phyloP scores from a whole-genome alignment of 1,140 invertebrate species.

The Phthorimaea operculella region DNA sequence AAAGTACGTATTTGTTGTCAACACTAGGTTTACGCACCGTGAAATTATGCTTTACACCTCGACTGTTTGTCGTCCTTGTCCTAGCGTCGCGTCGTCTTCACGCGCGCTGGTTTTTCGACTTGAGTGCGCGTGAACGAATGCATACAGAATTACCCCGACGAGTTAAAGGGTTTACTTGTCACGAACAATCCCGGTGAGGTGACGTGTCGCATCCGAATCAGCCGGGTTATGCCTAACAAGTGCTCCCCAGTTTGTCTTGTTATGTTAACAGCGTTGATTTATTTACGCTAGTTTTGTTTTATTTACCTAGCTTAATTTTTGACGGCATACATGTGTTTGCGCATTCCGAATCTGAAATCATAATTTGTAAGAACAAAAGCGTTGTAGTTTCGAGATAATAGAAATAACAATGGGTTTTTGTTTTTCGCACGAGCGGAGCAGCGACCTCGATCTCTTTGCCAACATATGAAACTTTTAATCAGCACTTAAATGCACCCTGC shows the following conservation, averaged over 20 bases:
- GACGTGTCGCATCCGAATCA: conserved; percentile 13
- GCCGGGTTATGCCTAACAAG: conserved; percentile 26
- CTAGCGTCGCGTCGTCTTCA: conserved; percentile 26
- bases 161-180: conserved; percentile 18
- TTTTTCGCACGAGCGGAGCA: conserved; percentile 12
- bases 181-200: conserved; percentile 10
- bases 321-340: background rate
- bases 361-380: background rate
- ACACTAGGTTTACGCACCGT: conserved; percentile 24
- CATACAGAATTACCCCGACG: conserved; percentile 23
- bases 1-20: conserved; percentile 17
- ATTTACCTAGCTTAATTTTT: conserved; percentile 9
- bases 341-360: background rate
- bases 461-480: conserved; percentile 54
- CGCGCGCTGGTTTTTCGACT: conserved; percentile 40
- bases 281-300: conserved; percentile 23
- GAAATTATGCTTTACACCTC: conserved; percentile 39
- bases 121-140: conserved; percentile 33
- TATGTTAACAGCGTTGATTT: conserved; percentile 30
- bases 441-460: conserved; percentile 28
- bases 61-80: conserved; percentile 25
- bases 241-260: conserved; percentile 25
- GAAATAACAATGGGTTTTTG: conserved; percentile 17
- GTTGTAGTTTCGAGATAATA: background rate
- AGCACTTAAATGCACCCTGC: conserved; percentile 40